Percentiles rank a stretch among this genome's conserved stretches.
Conservation (phyloP, 1,140 invertebrate genomes). For the Mercenaria mercenaria region DNA sequence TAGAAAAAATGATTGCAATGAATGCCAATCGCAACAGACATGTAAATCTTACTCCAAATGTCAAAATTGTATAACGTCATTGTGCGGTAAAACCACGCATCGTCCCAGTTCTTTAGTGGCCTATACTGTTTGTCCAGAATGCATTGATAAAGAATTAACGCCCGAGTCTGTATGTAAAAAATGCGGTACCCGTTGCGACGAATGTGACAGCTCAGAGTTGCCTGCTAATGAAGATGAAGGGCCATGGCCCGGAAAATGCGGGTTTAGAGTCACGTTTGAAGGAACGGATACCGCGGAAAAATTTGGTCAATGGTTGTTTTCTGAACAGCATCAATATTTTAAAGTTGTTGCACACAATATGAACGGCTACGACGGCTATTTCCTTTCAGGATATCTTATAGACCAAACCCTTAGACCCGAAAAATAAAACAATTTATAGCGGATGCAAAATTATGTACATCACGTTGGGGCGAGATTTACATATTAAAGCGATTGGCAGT, state of each 20-base stretch:
- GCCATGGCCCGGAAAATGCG: slow-evolving; percentile 20
- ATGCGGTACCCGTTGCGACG: slow-evolving; percentile 39
- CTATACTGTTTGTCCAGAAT: background rate
- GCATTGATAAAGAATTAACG: background rate
- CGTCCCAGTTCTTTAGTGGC: slow-evolving; percentile 46
- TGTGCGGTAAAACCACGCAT: slow-evolving; percentile 28
- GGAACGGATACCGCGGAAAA: background rate
- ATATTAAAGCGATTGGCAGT: slow-evolving; percentile 28
- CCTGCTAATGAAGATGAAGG: background rate
- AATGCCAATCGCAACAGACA: background rate
- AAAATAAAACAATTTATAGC: slow-evolving; percentile 6
- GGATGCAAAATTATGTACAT: slow-evolving; percentile 33
- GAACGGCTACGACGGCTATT: slow-evolving; percentile 49
- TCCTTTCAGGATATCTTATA: slow-evolving; percentile 29
- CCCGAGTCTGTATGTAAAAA: background rate
- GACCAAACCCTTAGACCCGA: background rate
- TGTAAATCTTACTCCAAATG: slow-evolving; percentile 12
- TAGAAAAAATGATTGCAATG: background rate
- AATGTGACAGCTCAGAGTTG: background rate
- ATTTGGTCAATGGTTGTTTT: slow-evolving; percentile 58
- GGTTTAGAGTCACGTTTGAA: slow-evolving; percentile 33
- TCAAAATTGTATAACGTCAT: slow-evolving; percentile 8
- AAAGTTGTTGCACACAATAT: slow-evolving; percentile 40
- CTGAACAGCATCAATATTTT: slow-evolving; percentile 12
- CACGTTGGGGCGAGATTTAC: background rate